Percentiles rank a stretch among this genome's conserved stretches.
Conservation (phyloP, 2,888 invertebrate species). For the Polia nebulosa region DNA sequence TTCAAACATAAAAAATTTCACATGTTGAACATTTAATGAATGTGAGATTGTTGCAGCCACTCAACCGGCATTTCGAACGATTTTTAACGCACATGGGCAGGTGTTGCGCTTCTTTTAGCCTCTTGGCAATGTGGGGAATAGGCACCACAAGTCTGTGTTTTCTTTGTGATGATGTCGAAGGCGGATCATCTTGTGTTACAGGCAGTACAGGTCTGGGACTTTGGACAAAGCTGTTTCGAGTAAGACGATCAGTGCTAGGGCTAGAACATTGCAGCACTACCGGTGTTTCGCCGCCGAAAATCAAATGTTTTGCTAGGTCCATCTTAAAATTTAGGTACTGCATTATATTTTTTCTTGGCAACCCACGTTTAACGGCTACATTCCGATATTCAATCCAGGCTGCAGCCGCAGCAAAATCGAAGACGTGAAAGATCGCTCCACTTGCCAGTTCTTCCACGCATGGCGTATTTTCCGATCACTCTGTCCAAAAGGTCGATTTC, state of each 20-base stretch:
- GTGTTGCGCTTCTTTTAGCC: constrained; percentile 16
- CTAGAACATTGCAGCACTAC: constrained; percentile 1
- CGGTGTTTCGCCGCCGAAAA: background rate
- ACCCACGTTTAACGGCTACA: background rate
- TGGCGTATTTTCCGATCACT: constrained; percentile 1
- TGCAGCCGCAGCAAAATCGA: constrained; percentile 4
- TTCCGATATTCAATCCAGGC: background rate
- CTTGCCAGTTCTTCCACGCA: constrained; percentile 12
- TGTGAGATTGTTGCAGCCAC: constrained; percentile 12
- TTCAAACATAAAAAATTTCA: constrained; percentile 8
- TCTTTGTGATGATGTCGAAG: constrained; percentile 10
- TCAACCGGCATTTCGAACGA: constrained; percentile 14
- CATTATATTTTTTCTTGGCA: background rate
- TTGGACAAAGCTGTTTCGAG: constrained; percentile 3
- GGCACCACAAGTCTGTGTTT: constrained; percentile 6
- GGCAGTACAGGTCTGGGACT: constrained; percentile 5
- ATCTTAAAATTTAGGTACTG: constrained; percentile 6
- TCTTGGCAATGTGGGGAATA: constrained; percentile 7
- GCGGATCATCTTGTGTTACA: constrained; percentile 11
- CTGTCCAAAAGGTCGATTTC: background rate
- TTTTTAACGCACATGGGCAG: constrained; percentile 13
- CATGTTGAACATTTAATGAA: constrained; percentile 14
- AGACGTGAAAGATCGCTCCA: constrained; percentile 6
- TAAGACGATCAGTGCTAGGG: background rate
- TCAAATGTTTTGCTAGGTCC: constrained; percentile 5